A percentile compares a stretch with the other conserved stretches of the same genome.
Evolutionary conservation across 2,113 vertebrate species (phyloP).

Genomic region (Neolamprologus longior): DNA sequence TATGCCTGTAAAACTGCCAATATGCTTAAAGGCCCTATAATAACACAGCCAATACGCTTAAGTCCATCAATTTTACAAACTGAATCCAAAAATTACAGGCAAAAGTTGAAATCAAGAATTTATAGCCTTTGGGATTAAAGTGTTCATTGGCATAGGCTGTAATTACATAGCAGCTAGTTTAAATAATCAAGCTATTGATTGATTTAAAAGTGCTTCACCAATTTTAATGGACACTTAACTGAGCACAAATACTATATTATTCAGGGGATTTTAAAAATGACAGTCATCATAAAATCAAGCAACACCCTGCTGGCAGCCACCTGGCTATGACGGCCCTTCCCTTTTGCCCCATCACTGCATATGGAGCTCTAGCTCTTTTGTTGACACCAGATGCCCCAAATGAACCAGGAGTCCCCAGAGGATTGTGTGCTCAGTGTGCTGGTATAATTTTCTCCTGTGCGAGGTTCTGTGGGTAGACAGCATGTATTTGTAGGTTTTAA

Average conservation of each 20-base stretch:
- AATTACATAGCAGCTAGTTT: neutral
- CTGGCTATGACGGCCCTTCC: slow-evolving; percentile 46
- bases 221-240: neutral
- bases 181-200: neutral
- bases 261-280: neutral
- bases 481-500: neutral
- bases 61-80: neutral
- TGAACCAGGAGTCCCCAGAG: slow-evolving; percentile 40
- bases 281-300: slow-evolving; percentile 33
- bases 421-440: neutral
- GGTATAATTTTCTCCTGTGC: neutral
- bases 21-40: neutral
- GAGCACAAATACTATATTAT: neutral
- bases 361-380: slow-evolving; percentile 51
- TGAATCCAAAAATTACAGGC: neutral
- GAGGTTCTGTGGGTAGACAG: neutral
- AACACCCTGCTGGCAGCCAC: slow-evolving; percentile 60
- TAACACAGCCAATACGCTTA: neutral
- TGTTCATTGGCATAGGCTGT: neutral
- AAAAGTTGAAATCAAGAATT: neutral
- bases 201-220: neutral
- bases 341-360: slow-evolving; percentile 40
- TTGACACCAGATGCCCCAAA: slow-evolving; percentile 67
- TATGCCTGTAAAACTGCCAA: neutral
- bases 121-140: neutral